Conservation (phyloP, 2,113 vertebrate genomes). For the Eonycteris spelaea region DNA sequence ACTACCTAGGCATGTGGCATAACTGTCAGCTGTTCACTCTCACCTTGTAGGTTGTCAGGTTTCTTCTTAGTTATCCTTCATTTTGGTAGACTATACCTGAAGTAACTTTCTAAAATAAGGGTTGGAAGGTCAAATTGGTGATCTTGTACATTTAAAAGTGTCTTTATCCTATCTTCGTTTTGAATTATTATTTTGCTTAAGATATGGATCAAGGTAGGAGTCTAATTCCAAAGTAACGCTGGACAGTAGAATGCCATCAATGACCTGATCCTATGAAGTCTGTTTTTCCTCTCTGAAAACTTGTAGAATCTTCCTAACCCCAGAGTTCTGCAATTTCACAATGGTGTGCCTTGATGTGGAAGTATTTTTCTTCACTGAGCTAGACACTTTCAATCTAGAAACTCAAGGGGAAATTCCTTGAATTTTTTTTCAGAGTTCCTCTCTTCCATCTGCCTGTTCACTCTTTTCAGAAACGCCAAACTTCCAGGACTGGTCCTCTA, state of each 20-base stretch:
- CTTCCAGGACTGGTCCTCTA: background rate
- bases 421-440: background rate
- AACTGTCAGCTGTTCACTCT: background rate
- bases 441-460: background rate
- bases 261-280: background rate
- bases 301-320: background rate
- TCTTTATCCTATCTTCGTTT: background rate
- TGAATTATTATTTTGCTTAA: background rate
- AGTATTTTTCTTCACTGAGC: background rate
- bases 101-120: background rate
- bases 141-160: background rate
- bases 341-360: background rate
- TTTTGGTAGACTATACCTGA: background rate
- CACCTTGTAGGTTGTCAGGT: no score
- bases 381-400: background rate
- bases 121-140: background rate
- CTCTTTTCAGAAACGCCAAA: background rate
- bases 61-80: background rate
- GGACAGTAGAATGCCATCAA: background rate
- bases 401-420: background rate
- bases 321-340: background rate
- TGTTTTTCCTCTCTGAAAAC: background rate
- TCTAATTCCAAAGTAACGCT: background rate
- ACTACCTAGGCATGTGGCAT: rapidly evolving
- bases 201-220: background rate